phyloP scores from a whole-genome alignment of 2,113 vertebrate genomes.

The Phalacrocorax aristotelis region DNA sequence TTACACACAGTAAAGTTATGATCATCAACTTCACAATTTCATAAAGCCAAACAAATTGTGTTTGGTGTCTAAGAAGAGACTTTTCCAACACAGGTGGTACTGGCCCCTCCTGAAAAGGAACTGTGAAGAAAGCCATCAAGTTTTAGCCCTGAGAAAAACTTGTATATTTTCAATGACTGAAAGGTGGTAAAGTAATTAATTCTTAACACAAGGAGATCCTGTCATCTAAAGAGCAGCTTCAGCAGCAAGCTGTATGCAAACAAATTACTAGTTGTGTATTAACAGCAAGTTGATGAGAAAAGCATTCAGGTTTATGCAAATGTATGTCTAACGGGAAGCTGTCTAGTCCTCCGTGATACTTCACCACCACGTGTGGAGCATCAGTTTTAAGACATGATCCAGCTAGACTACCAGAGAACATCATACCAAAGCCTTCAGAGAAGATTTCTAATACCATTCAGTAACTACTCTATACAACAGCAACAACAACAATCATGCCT shows the following conservation, averaged over 20 bases:
- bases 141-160: neutral
- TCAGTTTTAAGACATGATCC: neutral
- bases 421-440: neutral
- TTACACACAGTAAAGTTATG: neutral
- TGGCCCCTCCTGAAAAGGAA: neutral
- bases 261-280: neutral
- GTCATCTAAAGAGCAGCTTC: neutral
- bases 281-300: neutral
- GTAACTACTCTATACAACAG: neutral
- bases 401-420: neutral
- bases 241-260: neutral
- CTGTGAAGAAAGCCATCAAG: neutral
- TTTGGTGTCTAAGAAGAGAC: neutral
- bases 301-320: neutral
- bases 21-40: neutral
- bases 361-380: neutral
- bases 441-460: neutral
- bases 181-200: neutral
- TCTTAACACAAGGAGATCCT: neutral
- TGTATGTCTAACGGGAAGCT: fast-evolving
- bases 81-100: neutral
- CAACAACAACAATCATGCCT: neutral
- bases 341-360: neutral
- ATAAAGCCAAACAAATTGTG: neutral
- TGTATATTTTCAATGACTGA: neutral